phyloP scores from a whole-genome alignment of 1,140 invertebrate genomes.

The Sweltsa coloradensis region DNA sequence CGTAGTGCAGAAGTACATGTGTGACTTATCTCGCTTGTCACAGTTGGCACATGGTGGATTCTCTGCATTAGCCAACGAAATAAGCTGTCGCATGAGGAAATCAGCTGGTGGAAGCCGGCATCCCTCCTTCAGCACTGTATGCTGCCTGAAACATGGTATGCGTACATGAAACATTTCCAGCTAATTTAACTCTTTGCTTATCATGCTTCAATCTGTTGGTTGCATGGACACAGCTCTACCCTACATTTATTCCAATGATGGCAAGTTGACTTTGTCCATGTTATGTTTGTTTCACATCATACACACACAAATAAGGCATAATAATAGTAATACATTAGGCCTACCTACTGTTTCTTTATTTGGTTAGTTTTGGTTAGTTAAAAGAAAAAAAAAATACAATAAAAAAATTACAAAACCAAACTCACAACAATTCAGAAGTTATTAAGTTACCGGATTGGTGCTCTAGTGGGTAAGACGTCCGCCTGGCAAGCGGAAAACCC shows the following conservation, averaged over 20 bases:
- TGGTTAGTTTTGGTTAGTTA: too few relatives aligned
- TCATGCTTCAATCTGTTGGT: background rate
- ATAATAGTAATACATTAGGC: background rate
- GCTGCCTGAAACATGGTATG: slow-evolving; percentile 32
- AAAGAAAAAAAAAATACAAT: too few relatives aligned
- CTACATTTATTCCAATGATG: too few relatives aligned
- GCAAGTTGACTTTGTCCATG: background rate
- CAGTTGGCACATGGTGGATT: slow-evolving; percentile 58
- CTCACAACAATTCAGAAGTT: too few relatives aligned
- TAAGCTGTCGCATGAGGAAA: slow-evolving; percentile 45
- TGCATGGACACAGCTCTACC: background rate
- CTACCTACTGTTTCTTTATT: too few relatives aligned
- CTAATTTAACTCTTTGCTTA: background rate
- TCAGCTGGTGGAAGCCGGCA: slow-evolving; percentile 43
- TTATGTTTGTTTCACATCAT: slow-evolving; percentile 1
- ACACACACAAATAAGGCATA: background rate
- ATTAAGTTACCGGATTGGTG: too few relatives aligned
- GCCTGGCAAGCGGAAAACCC: too few relatives aligned
- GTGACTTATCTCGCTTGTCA: slow-evolving; percentile 47
- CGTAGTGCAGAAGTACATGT: slow-evolving; percentile 57
- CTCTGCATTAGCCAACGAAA: slow-evolving; percentile 50
- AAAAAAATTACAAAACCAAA: too few relatives aligned
- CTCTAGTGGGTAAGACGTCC: too few relatives aligned
- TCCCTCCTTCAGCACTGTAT: slow-evolving; percentile 45
- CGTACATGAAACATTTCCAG: background rate